Evolutionary conservation across 2,797 vertebrate genomes (phyloP), one percentile per base, ranked within the genome.

Genomic region (Eutrigla gurnardus): DNA sequence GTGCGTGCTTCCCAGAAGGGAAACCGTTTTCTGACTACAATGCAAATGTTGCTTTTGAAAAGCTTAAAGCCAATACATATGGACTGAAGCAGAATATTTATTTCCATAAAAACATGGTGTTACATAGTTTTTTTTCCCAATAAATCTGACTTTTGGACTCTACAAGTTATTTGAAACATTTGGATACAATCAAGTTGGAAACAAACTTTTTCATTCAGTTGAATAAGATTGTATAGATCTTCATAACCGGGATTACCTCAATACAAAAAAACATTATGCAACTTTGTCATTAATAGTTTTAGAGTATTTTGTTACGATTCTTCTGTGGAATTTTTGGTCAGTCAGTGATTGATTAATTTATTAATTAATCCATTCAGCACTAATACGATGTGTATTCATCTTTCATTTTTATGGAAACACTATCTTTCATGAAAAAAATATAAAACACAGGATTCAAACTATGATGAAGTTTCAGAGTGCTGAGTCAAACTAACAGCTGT

Each of bases 401-500:
- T 52, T 25, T 50, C n/a, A 40, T 39, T 55, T 47, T 47, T 32
- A 36, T 63, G 8, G 15, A 43, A 50, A 50, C 4, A 49, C 25
- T 50, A 65, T 43, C 6, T 35, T 42, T 35, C 15, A 47, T 33
- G 7, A 54, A n/a, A 43, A 42, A 12, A 12, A 18, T 4, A 49
- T 7, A 15, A 59, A 70, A 61, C 9, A 40, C 12, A n/a, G 12
- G 13, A 59, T 59, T 60, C 15, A 42, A 60, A 43, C 25, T 53
- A 10, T 43, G 13, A 43, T 25, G 58, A 60, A 32, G 12, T 15
- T 43, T 12, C 11, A 18, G 6, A 37, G 54, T 17, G 33, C 7
- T 0, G 53, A 54, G 32, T 12, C 18, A 25, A 17, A 18, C 47
- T 49, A 39, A 9, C 60, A 77, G 58, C 76, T 75, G 58, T 14